These are phyloP conservation scores for Aethina tumida DNA, from an alignment of 1,140 invertebrate genomes.

Conservation along the genomic window DNA sequence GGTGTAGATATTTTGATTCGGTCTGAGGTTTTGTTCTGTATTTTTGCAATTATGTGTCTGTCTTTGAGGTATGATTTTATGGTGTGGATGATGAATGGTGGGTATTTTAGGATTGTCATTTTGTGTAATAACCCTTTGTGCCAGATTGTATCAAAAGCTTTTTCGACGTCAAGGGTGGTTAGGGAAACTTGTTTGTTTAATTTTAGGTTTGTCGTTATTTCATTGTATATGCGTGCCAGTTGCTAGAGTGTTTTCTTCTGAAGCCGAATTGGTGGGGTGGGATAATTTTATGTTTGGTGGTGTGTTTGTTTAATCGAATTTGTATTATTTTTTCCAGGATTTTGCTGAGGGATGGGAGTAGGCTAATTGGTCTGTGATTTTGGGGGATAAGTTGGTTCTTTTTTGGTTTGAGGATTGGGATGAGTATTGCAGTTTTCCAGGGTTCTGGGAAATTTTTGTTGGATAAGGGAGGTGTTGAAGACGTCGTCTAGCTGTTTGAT, in stretches of 20 bases:
- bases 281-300: constrained; percentile 25
- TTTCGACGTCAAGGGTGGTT: constrained; percentile 28
- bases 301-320: too few species aligned
- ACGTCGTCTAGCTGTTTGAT: too few species aligned
- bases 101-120: constrained; percentile 14
- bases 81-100: constrained; percentile 16
- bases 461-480: too few species aligned
- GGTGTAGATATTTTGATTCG: constrained; percentile 19
- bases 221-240: constrained; percentile 28
- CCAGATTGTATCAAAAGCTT: constrained; percentile 33
- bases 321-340: too few species aligned
- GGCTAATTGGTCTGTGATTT: too few species aligned
- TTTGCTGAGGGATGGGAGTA: constrained; percentile 17
- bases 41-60: constrained; percentile 21
- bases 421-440: too few species aligned
- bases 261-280: constrained; percentile 36
- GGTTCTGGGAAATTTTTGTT: too few species aligned
- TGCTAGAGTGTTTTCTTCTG: constrained; percentile 30
- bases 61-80: constrained; percentile 21
- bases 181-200: constrained; percentile 7
- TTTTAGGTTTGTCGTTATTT: constrained; percentile 28
- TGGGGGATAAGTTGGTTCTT: too few species aligned
- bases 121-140: constrained; percentile 27
- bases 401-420: too few species aligned
- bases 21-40: constrained; percentile 13